phyloP scores from a whole-genome alignment of 2,797 vertebrate species.

The Rallus crepitans region DNA sequence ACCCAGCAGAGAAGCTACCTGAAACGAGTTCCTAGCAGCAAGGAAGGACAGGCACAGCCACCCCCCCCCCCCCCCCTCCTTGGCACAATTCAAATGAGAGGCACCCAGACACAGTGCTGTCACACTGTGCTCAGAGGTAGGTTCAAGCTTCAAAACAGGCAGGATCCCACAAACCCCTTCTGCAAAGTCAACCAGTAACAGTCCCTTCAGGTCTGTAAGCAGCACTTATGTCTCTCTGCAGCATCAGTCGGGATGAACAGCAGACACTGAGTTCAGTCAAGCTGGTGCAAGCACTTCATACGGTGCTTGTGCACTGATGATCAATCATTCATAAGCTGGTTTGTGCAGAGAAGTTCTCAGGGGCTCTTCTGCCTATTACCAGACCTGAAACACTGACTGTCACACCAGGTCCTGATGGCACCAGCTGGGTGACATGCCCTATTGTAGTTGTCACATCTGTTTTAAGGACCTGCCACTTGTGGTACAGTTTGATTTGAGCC shows the following conservation, averaged over 20 bases:
- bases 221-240: not conserved
- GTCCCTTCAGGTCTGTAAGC: not conserved
- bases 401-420: constrained; percentile 66
- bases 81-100: rapidly evolving
- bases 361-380: constrained; percentile 26
- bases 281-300: not conserved
- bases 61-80: not conserved
- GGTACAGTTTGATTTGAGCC: constrained; percentile 55
- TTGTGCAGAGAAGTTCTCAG: constrained; percentile 45
- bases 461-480: constrained; percentile 75
- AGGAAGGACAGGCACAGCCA: rapidly evolving
- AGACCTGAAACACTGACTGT: constrained; percentile 43
- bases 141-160: not conserved
- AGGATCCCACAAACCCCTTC: not conserved
- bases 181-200: not conserved
- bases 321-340: constrained; percentile 40
- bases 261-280: not conserved
- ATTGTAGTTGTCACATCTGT: constrained; percentile 70
- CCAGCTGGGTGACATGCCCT: constrained; percentile 16
- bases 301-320: not conserved
- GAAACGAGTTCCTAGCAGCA: not conserved
- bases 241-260: not conserved
- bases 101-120: rapidly evolving
- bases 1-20: not conserved
- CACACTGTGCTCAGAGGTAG: too few relatives aligned